Evolutionary conservation across 2,113 vertebrate species (phyloP), one percentile per base, ranked within the genome.

Genomic region (Cranoglanis bouderius): DNA sequence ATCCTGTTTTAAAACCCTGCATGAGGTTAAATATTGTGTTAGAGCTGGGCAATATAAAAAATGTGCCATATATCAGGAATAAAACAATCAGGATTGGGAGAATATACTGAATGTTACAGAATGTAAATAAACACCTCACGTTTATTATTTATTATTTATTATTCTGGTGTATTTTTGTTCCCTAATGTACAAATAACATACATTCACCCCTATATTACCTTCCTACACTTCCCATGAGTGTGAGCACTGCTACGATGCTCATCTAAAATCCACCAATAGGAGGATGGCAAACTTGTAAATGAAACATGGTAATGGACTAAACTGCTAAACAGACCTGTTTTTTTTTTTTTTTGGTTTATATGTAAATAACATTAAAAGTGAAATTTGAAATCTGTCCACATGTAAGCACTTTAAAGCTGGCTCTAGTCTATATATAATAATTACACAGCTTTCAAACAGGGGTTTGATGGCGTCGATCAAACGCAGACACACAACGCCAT

Each of bases 401-500:
- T 53, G 29, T 80, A 19, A 19, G 46, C 77, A 32, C 43, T 49
- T 78, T 78, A 80, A 80, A 53, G 46, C 29, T 43, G 72, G 40
- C 72, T 46, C 24, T 14, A 49, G 46, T 49, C 9, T 49, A 14
- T 13, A 29, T 12, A 46, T 13, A 29, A 29, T 49, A 6, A 29
- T 46, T 24, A 14, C 74, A 46, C 40, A 77, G 81, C 35, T 84
- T 18, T n/a, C n/a, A n/a, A n/a, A n/a, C 18, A 53, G n/a, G 46
- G 43, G 6, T 57, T 57, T 21, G 32, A 38, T 1, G n/a, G 32
- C 32, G 13, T 19, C 0, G 80, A 35, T 57, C 29, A 72, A 72
- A 70, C 53, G 55, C 77, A 78, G 91, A 93, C 92, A 43, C 87
- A 89, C 92, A 94, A 89, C 94, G 91, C 94, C 95, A 93, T 95